Evolutionary conservation across 2,797 vertebrate species (phyloP).

Genomic region (Malurus splendens): DNA sequence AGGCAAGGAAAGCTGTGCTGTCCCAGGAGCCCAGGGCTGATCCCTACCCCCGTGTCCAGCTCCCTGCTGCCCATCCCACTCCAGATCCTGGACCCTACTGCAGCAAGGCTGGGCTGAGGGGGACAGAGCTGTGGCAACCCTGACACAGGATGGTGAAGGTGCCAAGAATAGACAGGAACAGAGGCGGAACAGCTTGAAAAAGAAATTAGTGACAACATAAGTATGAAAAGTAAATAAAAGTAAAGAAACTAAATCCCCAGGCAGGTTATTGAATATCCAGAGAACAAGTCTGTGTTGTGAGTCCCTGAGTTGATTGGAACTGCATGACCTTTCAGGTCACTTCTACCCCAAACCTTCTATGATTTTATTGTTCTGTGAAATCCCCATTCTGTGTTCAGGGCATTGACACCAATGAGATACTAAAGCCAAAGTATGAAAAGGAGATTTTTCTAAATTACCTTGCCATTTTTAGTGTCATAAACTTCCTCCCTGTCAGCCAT

Average conservation of each 20-base stretch:
- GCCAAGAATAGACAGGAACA: neutral
- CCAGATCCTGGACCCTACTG: accelerated
- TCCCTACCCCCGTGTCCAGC: accelerated
- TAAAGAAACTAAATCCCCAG: neutral
- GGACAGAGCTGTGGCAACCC: neutral
- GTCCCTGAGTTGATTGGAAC: neutral
- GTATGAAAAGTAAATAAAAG: neutral
- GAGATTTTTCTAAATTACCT: neutral
- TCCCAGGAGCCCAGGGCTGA: neutral
- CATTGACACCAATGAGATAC: neutral
- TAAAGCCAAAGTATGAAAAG: neutral
- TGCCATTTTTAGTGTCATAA: neutral
- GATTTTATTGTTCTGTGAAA: neutral
- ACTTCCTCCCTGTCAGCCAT: neutral
- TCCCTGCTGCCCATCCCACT: neutral
- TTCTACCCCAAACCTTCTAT: neutral
- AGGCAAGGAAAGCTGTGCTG: neutral
- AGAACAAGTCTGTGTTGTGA: neutral
- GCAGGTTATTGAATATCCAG: neutral
- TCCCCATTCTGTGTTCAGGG: neutral
- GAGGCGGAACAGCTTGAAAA: neutral
- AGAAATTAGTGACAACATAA: neutral
- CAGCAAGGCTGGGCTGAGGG: neutral
- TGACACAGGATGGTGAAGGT: neutral
- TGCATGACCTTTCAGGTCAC: neutral